These are phyloP conservation scores for Stratiomys singularior DNA, from an alignment of 2,888 invertebrate species.

Conservation along the genomic window DNA sequence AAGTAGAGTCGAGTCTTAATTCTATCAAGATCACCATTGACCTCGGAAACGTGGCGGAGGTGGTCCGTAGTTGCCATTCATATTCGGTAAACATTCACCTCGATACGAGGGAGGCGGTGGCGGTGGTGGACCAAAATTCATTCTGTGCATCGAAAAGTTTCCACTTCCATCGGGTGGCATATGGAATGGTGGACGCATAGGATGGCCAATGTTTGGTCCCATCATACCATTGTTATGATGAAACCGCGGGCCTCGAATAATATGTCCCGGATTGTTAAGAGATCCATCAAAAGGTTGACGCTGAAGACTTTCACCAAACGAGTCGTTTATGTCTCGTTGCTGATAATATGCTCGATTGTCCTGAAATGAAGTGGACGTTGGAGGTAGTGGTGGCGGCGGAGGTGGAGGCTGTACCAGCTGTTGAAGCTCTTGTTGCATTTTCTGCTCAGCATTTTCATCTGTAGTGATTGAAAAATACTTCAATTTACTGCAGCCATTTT, in stretches of 20 bases:
- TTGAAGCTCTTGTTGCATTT: slow-evolving; percentile 44
- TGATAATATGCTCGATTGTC: slow-evolving; percentile 47
- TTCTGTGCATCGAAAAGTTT: slow-evolving; percentile 50
- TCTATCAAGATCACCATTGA: slow-evolving; percentile 46
- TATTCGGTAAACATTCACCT: slow-evolving; percentile 42
- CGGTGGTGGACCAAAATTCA: slow-evolving; percentile 50
- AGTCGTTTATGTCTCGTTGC: slow-evolving; percentile 48
- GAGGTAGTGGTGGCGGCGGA: slow-evolving; percentile 30
- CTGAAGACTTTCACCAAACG: slow-evolving; percentile 35
- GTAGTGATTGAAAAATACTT: neutral
- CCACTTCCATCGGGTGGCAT: slow-evolving; percentile 34
- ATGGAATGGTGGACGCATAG: slow-evolving; percentile 39
- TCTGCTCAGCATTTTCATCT: slow-evolving; percentile 48
- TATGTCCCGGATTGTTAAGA: slow-evolving; percentile 14
- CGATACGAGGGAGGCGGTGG: slow-evolving; percentile 50
- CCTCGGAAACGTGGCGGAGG: slow-evolving; percentile 50
- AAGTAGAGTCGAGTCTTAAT: too few relatives aligned
- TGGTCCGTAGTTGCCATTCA: slow-evolving; percentile 43
- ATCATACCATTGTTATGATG: slow-evolving; percentile 48
- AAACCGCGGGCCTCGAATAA: slow-evolving; percentile 39
- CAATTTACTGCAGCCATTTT: neutral
- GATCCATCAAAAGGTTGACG: slow-evolving; percentile 42
- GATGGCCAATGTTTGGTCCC: slow-evolving; percentile 41
- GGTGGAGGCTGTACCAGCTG: slow-evolving; percentile 24
- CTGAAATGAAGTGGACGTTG: slow-evolving; percentile 8